Evolutionary conservation across 1,140 invertebrate genomes (phyloP).

Genomic region (Drosophila parabipectinata): DNA sequence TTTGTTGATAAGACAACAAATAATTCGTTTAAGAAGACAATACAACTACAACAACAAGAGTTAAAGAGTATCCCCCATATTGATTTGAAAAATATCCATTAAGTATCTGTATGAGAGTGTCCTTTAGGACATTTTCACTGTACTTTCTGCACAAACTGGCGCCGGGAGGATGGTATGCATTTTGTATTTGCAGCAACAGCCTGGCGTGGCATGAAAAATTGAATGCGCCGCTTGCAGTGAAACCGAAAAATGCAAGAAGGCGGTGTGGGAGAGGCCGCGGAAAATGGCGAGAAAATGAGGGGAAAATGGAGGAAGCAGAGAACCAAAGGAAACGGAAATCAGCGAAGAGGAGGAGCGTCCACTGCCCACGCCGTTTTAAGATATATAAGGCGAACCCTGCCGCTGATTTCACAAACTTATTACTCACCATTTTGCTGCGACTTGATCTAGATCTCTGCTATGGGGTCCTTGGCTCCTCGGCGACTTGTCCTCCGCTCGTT

Average conservation of each 20-base stretch:
- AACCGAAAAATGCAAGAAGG: constrained; percentile 20
- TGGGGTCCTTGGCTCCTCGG: background rate
- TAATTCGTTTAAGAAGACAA: no score
- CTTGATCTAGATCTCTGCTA: background rate
- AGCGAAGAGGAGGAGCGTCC: background rate
- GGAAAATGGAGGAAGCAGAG: background rate
- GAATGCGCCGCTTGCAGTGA: constrained; percentile 59
- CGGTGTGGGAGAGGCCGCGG: background rate
- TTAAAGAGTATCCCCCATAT: no score
- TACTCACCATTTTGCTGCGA: constrained; percentile 37
- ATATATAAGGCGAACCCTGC: constrained; percentile 18
- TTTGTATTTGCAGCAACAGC: constrained; percentile 71
- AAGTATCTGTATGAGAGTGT: no score
- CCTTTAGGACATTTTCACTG: background rate
- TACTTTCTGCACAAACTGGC: constrained; percentile 4
- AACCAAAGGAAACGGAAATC: constrained; percentile 1
- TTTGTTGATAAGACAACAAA: no score
- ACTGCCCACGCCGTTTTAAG: constrained; percentile 3
- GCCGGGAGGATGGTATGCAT: constrained; percentile 23
- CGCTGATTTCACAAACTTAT: constrained; percentile 41
- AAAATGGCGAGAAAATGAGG: background rate
- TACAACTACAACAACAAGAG: no score
- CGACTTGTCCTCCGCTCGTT: background rate
- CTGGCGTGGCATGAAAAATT: constrained; percentile 79
- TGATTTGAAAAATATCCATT: no score